phyloP scores from a whole-genome alignment of 1,140 invertebrate species.

The Drosophila trapezifrons region DNA sequence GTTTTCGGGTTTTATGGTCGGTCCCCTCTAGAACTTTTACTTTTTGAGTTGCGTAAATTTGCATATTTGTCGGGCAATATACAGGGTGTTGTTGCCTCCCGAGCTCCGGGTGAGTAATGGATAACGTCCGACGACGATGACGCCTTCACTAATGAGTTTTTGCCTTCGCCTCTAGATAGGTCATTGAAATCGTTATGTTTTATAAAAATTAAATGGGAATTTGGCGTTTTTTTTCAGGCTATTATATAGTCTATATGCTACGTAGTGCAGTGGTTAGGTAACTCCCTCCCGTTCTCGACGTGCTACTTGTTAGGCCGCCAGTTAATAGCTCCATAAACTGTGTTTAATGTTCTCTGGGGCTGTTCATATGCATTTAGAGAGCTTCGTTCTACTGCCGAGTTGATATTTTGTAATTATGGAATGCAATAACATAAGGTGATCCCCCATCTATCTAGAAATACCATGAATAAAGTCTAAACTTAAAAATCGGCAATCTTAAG shows the following conservation, averaged over 20 bases:
- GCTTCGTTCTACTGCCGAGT: neutral
- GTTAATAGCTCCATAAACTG: conserved; percentile 21
- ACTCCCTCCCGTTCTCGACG: neutral
- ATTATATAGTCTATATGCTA: neutral
- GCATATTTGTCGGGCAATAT: conserved; percentile 53
- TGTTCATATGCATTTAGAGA: conserved; percentile 19
- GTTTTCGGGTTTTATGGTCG: conserved; percentile 51
- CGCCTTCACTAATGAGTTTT: conserved; percentile 43
- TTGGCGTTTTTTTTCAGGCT: neutral
- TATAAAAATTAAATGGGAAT: neutral
- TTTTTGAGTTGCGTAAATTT: conserved; percentile 71
- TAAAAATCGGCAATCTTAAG: neutral
- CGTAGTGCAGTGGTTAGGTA: neutral
- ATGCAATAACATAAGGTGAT: neutral
- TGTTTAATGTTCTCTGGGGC: conserved; percentile 6
- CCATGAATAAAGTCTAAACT: neutral
- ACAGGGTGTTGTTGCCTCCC: conserved; percentile 21
- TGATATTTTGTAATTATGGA: conserved; percentile 1
- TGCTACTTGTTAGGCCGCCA: neutral
- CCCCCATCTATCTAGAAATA: neutral
- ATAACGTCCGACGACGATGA: conserved; percentile 42
- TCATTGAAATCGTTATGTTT: conserved; percentile 39
- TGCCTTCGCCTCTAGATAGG: conserved; percentile 35
- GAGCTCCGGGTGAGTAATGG: conserved; percentile 53
- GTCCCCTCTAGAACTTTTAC: conserved; percentile 50